A percentile compares a stretch with the other conserved stretches of the same genome.
phyloP scores from a whole-genome alignment of 2,113 vertebrate species.

The Artemisiospiza belli region DNA sequence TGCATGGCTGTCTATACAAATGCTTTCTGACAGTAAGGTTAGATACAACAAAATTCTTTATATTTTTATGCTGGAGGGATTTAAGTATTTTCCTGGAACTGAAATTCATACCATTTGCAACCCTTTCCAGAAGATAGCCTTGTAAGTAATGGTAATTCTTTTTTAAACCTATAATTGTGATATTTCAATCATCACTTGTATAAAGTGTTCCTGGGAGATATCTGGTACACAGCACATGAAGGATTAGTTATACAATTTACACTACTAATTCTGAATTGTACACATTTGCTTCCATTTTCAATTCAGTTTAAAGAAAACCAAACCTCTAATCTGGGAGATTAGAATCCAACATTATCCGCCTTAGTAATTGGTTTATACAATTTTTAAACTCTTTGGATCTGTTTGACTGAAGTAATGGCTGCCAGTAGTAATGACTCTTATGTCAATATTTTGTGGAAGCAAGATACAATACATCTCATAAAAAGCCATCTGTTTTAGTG shows the following conservation, averaged over 20 bases:
- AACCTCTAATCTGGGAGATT: neutral
- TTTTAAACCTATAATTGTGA: neutral
- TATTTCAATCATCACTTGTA: conserved; percentile 1
- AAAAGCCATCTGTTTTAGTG: neutral
- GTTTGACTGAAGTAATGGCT: neutral
- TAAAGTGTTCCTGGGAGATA: neutral
- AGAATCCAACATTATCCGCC: neutral
- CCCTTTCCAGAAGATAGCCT: neutral
- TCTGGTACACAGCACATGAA: neutral
- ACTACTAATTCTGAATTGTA: neutral
- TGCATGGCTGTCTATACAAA: neutral
- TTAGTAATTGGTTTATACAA: neutral
- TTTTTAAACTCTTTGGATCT: neutral
- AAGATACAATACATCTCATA: neutral
- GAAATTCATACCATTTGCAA: neutral
- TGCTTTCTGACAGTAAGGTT: neutral
- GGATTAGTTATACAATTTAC: neutral
- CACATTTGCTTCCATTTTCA: neutral
- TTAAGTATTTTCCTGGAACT: neutral
- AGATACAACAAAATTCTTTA: neutral
- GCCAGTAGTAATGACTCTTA: neutral
- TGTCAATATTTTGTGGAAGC: neutral
- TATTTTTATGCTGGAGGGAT: neutral
- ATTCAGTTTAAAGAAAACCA: neutral
- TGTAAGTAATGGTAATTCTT: neutral